Conservation (phyloP, 2,797 vertebrate genomes). For the Myotis pilosus region DNA sequence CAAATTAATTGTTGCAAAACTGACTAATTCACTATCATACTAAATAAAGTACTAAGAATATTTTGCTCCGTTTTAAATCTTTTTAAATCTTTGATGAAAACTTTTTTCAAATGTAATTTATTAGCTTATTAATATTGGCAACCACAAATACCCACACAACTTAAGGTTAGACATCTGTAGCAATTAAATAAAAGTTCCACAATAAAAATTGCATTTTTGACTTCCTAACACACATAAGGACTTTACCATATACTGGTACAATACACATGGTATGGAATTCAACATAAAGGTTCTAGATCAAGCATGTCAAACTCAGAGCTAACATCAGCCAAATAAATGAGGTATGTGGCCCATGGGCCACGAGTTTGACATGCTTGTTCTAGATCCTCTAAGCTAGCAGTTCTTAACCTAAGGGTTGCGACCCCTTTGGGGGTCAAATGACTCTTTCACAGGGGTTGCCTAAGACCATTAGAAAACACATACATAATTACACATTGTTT, state of each 20-base stretch:
- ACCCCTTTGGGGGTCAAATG: too few relatives aligned
- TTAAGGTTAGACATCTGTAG: neutral
- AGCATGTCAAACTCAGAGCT: too few relatives aligned
- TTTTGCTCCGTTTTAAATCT: neutral
- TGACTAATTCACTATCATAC: conserved; percentile 37
- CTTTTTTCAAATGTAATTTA: conserved; percentile 25
- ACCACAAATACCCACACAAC: neutral
- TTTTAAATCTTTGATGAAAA: conserved; percentile 34
- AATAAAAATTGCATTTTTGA: conserved; percentile 37
- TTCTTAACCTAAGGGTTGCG: too few relatives aligned
- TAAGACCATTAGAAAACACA: too few relatives aligned
- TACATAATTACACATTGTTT: too few relatives aligned
- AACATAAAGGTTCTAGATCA: neutral
- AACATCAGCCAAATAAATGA: too few relatives aligned
- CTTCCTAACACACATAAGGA: conserved; percentile 6
- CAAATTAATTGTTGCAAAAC: conserved; percentile 23
- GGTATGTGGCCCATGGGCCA: too few relatives aligned
- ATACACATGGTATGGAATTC: neutral
- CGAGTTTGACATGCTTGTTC: too few relatives aligned
- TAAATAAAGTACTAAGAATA: conserved; percentile 20
- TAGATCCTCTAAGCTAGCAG: neutral
- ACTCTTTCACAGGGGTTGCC: too few relatives aligned
- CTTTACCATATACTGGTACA: neutral
- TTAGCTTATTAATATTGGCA: neutral
- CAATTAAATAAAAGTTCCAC: conserved; percentile 2